phyloP scores from a whole-genome alignment of 2,797 vertebrate species.

The Hypotaenidia okinawae region DNA sequence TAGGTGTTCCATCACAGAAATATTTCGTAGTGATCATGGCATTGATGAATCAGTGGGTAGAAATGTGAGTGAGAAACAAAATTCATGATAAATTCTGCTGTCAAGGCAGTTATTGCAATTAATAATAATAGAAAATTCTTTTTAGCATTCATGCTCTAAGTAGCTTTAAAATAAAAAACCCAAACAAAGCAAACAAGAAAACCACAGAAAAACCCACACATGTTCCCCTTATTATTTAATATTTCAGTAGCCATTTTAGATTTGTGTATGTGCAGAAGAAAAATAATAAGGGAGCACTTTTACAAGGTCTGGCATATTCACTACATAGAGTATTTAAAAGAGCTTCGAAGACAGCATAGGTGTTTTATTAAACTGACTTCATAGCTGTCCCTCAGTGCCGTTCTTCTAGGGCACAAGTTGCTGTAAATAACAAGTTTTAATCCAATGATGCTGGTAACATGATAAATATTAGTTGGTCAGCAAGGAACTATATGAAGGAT shows the following conservation, averaged over 20 bases:
- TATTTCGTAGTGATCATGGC: neutral
- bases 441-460: neutral
- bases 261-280: neutral
- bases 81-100: neutral
- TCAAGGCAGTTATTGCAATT: neutral
- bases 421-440: neutral
- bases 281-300: neutral
- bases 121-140: neutral
- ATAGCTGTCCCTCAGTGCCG: neutral
- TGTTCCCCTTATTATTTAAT: neutral
- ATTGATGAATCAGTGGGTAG: neutral
- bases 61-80: neutral
- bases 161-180: neutral
- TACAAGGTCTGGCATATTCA: neutral
- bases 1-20: neutral
- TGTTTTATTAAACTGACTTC: neutral
- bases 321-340: neutral
- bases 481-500: no score
- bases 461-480: no score
- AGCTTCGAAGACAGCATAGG: rapidly evolving
- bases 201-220: rapidly evolving
- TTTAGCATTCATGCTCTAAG: neutral
- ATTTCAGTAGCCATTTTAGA: neutral
- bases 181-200: neutral
- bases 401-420: neutral